Conservation (phyloP, 2,888 invertebrate genomes). For the Hololepta plana region DNA sequence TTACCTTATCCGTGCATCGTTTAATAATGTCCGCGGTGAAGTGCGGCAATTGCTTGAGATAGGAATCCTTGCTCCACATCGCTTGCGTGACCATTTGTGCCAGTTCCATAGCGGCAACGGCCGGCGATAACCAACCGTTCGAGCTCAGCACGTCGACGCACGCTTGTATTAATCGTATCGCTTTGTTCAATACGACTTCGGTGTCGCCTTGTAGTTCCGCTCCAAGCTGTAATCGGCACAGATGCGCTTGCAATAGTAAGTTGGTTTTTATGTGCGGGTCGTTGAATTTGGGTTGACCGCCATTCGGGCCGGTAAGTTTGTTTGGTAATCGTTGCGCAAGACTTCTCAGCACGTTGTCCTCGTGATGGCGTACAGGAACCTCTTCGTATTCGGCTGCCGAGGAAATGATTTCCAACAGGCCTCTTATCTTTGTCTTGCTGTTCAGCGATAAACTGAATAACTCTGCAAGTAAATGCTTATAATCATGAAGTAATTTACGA, state of each 20-base stretch:
- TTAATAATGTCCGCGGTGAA: conserved; percentile 78
- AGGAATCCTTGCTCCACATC: conserved; percentile 99
- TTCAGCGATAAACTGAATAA: conserved; percentile 93
- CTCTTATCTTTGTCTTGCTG: conserved; percentile 93
- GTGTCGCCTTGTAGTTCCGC: conserved; percentile 96
- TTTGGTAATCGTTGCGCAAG: conserved; percentile 35
- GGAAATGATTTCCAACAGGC: conserved; percentile 92
- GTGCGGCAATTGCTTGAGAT: conserved; percentile 92
- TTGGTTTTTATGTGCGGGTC: conserved; percentile 97
- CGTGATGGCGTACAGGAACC: conserved; percentile 86
- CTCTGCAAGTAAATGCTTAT: conserved; percentile 56
- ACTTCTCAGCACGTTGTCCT: conserved; percentile 65
- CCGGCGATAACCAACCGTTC: conserved; percentile 96
- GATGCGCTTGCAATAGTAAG: conserved; percentile 85
- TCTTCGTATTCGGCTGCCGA: conserved; percentile 94
- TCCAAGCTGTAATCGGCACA: conserved; percentile 83
- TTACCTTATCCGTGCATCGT: conserved; percentile 74
- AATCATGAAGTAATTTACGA: too few relatives aligned
- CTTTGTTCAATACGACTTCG: conserved; percentile 72
- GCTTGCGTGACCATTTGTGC: conserved; percentile 99
- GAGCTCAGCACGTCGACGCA: conserved; percentile 89
- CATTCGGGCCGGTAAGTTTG: conserved; percentile 40
- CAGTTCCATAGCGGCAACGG: conserved; percentile 98
- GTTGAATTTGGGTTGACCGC: conserved; percentile 61
- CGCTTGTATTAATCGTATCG: conserved; percentile 76